Conservation (phyloP, 2,888 invertebrate species). For the Apantesis nais region DNA sequence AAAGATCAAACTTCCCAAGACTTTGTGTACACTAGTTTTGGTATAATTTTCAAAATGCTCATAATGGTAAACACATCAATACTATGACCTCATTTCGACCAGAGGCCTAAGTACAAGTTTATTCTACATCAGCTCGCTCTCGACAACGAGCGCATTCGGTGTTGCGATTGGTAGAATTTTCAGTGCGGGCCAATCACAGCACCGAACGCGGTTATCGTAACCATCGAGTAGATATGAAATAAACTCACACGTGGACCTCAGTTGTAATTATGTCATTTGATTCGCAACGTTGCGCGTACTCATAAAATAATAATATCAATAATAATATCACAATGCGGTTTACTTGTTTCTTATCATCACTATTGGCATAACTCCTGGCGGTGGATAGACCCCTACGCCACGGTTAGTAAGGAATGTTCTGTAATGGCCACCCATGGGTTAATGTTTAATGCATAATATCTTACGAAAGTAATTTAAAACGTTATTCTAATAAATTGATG, state of each 20-base stretch:
- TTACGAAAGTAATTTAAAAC: background rate
- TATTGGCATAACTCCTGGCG: background rate
- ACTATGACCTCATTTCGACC: background rate
- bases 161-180: too few species aligned
- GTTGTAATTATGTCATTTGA: conserved; percentile 1
- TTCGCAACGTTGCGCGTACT: background rate
- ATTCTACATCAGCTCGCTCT: too few species aligned
- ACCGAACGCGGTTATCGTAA: too few species aligned
- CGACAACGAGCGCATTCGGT: too few species aligned
- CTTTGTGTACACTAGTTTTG: background rate
- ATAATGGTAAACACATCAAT: background rate
- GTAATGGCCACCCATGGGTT: background rate
- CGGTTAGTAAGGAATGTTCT: background rate
- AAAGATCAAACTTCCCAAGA: too few species aligned
- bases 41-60: background rate
- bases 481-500: background rate
- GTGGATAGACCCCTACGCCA: too few species aligned
- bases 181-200: too few species aligned
- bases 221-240: too few species aligned
- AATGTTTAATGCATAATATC: background rate
- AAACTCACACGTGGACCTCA: too few species aligned
- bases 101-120: too few species aligned
- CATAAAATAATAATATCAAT: too few species aligned
- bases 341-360: background rate
- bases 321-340: too few species aligned